A percentile compares a stretch with the other conserved stretches of the same genome.
These are phyloP conservation scores for Bradypodion pumilum DNA, from an alignment of 2,797 vertebrate species.

Conservation along the genomic window DNA sequence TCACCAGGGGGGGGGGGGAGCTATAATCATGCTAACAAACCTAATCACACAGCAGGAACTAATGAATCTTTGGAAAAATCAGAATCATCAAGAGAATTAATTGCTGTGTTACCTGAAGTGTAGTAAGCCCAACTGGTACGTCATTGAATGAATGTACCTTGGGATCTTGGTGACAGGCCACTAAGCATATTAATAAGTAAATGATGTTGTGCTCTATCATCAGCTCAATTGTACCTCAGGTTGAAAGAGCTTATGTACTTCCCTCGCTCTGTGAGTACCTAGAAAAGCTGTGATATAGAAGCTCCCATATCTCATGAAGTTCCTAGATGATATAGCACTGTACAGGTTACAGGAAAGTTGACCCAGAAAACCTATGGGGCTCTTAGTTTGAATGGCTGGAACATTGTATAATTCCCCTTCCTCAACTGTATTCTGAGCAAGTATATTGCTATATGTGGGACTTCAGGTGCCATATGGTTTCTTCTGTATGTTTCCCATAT, in stretches of 20 bases:
- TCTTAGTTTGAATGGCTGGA: background rate
- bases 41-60: slow-evolving; percentile 35
- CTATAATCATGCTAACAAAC: slow-evolving; percentile 42
- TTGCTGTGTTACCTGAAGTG: slow-evolving; percentile 36
- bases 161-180: background rate
- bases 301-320: background rate
- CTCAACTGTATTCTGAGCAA: background rate
- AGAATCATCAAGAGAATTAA: slow-evolving; percentile 27
- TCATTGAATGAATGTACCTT: background rate
- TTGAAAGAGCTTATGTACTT: background rate
- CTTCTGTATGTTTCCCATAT: background rate
- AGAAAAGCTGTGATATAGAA: background rate
- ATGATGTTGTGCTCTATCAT: background rate
- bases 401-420: background rate
- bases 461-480: background rate
- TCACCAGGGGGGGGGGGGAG: slow-evolving; percentile 19
- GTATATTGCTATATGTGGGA: background rate
- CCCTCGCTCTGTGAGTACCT: background rate
- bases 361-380: background rate
- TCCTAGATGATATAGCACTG: background rate
- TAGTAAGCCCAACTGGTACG: background rate
- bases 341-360: background rate
- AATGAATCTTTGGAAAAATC: slow-evolving; percentile 26
- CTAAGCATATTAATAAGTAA: slow-evolving; percentile 1
- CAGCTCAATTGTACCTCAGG: background rate